These are phyloP conservation scores for Dendrocincla fuliginosa DNA, from an alignment of 2,797 vertebrate genomes.

Conservation along the genomic window DNA sequence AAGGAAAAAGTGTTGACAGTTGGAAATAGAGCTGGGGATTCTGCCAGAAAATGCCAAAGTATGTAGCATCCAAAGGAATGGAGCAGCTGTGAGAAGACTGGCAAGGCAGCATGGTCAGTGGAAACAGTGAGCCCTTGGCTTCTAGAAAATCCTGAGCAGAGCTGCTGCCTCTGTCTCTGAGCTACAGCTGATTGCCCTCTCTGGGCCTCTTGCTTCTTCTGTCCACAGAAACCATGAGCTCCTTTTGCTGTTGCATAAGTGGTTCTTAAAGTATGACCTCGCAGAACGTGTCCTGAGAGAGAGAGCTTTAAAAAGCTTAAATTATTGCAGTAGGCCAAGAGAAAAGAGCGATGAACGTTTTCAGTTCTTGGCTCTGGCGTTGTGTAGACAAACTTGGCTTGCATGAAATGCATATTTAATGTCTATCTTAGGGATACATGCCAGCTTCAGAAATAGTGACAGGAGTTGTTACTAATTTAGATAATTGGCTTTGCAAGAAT, in stretches of 20 bases:
- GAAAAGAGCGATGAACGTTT: fast-evolving
- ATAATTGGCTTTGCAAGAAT: slow-evolving; percentile 66
- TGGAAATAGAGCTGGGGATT: neutral
- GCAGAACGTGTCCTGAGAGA: neutral
- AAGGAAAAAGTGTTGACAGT: neutral
- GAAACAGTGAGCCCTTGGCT: neutral
- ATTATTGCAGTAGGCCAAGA: neutral
- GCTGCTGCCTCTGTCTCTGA: neutral
- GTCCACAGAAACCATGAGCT: neutral
- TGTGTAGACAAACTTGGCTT: neutral
- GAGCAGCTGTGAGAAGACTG: neutral
- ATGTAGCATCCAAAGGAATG: neutral
- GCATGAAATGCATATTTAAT: slow-evolving; percentile 11
- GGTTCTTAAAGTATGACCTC: slow-evolving; percentile 1
- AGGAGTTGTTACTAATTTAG: slow-evolving; percentile 62
- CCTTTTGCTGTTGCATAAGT: neutral
- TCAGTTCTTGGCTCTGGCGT: neutral
- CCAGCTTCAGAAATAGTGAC: slow-evolving; percentile 50
- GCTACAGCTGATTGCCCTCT: neutral
- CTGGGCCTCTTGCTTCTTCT: neutral
- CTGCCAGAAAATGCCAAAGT: neutral
- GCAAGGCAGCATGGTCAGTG: neutral
- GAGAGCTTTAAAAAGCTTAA: slow-evolving; percentile 22
- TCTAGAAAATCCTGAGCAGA: neutral
- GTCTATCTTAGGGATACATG: neutral